Evolutionary conservation across 2,888 invertebrate genomes (phyloP).

Genomic region (Plebejus anna): DNA sequence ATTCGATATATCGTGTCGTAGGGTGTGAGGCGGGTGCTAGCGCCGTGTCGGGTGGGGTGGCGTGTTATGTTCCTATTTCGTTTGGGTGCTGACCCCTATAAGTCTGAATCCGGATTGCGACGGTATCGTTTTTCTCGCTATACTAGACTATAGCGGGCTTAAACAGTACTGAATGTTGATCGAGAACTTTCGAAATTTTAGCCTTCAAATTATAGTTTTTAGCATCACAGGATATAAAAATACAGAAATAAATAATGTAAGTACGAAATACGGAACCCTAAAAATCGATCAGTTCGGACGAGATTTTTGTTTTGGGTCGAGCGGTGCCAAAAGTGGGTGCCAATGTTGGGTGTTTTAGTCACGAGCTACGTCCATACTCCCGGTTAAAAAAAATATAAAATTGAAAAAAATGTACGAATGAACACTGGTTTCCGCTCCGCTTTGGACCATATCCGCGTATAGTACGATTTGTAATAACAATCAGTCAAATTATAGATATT

Average conservation of each 20-base stretch:
- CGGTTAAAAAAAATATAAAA: not conserved
- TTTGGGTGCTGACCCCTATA: constrained; percentile 52
- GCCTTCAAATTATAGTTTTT: not conserved
- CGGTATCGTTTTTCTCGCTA: not conserved
- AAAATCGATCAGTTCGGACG: constrained; percentile 40
- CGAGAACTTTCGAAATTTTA: not conserved
- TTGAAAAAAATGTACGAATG: not conserved
- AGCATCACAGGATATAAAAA: not conserved
- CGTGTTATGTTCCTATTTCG: constrained; percentile 50
- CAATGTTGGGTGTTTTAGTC: constrained; percentile 44
- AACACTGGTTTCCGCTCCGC: constrained; percentile 26
- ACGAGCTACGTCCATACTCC: not conserved
- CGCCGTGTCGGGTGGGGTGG: constrained; percentile 8
- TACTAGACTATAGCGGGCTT: not conserved
- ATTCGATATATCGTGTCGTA: not conserved
- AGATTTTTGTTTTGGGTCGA: constrained; percentile 49
- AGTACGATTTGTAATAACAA: not conserved
- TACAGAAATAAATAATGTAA: not conserved
- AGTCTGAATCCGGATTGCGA: not conserved
- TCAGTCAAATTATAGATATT: not conserved
- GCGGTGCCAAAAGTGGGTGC: constrained; percentile 74
- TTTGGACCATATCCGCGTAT: constrained; percentile 33
- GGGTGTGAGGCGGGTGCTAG: constrained; percentile 1
- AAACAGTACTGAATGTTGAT: not conserved
- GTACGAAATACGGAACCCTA: not conserved